A percentile compares a stretch with the other conserved stretches of the same genome.
Conservation (phyloP, 2,888 invertebrate species). For the Sepiola atlantica region DNA sequence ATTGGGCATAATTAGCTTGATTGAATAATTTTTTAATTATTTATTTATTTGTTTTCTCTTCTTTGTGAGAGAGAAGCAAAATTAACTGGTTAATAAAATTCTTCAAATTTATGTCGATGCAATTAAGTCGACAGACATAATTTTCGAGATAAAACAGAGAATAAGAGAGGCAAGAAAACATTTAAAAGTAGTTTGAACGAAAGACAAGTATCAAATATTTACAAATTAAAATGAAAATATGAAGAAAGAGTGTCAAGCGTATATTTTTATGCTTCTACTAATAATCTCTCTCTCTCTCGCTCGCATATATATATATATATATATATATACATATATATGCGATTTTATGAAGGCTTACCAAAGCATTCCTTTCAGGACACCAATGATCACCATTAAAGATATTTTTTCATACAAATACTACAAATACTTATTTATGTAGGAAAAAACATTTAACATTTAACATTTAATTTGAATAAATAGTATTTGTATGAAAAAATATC, state of each 20-base stretch:
- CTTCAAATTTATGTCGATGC: background rate
- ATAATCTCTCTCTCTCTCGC: background rate
- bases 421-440: too few relatives aligned
- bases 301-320: background rate
- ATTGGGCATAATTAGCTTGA: background rate
- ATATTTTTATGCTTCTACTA: background rate
- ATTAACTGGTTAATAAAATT: background rate
- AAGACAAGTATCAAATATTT: background rate
- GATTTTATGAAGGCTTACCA: too few relatives aligned
- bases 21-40: background rate
- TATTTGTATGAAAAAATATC: too few relatives aligned
- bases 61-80: background rate
- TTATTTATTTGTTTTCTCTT: background rate
- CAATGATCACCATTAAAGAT: too few relatives aligned
- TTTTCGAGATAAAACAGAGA: background rate
- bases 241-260: background rate
- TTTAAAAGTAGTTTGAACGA: too few relatives aligned
- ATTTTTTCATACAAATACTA: too few relatives aligned
- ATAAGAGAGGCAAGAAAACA: background rate
- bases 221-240: background rate
- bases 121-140: background rate
- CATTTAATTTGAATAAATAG: too few relatives aligned
- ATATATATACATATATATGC: too few relatives aligned
- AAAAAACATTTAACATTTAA: too few relatives aligned
- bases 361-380: too few relatives aligned